phyloP scores from a whole-genome alignment of 2,113 vertebrate genomes.

The Copsychus sechellarum region DNA sequence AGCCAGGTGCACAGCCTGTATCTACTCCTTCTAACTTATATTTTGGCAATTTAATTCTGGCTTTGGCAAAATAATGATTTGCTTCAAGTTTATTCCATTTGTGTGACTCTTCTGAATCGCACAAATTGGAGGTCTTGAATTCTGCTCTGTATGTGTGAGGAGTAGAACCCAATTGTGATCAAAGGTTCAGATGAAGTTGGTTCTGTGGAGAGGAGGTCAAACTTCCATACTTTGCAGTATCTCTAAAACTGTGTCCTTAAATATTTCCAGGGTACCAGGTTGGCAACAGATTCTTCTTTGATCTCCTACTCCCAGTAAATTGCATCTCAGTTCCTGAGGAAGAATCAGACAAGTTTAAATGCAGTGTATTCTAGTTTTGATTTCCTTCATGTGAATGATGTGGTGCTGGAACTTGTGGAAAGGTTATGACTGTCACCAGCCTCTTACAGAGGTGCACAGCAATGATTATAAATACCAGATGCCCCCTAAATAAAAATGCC shows the following conservation, averaged over 20 bases:
- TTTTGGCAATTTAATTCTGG: neutral
- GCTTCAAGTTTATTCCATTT: neutral
- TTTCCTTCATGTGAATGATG: neutral
- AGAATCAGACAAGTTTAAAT: neutral
- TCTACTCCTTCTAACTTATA: neutral
- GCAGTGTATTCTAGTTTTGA: neutral
- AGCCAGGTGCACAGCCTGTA: neutral
- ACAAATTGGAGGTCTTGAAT: neutral
- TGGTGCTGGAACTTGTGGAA: neutral
- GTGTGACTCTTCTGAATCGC: neutral
- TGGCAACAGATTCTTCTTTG: neutral
- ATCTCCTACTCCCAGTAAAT: neutral
- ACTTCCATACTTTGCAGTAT: neutral
- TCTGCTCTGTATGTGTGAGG: neutral
- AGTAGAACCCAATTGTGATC: neutral
- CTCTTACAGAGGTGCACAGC: neutral
- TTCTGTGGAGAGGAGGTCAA: neutral
- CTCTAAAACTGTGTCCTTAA: neutral
- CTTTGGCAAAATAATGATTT: neutral
- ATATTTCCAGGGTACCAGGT: neutral
- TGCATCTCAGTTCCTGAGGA: neutral
- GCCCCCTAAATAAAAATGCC: slow-evolving; percentile 18
- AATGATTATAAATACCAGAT: slow-evolving; percentile 25
- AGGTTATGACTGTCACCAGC: slow-evolving; percentile 38
- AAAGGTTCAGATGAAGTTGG: neutral